Conservation (phyloP, 2,888 invertebrate species). For the Megastigmus dorsalis region DNA sequence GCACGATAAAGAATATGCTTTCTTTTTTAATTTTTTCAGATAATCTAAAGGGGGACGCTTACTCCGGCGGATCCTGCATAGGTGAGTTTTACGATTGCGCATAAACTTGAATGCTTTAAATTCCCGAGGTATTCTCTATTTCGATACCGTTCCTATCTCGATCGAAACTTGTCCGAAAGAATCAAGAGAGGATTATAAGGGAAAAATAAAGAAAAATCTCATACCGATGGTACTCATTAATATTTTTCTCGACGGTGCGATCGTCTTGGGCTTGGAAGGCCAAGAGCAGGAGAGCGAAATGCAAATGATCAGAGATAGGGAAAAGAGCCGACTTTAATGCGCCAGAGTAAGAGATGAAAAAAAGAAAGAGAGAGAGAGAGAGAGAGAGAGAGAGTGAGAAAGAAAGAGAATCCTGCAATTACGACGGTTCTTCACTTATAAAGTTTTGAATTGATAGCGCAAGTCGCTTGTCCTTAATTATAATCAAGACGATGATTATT, state of each 20-base stretch:
- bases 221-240: conserved; percentile 25
- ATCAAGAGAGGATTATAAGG: conserved; percentile 11
- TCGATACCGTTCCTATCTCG: conserved; percentile 36
- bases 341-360: neutral
- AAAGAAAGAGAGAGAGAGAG: no score
- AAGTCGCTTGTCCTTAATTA: conserved; percentile 57
- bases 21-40: conserved; percentile 60
- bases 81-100: conserved; percentile 62
- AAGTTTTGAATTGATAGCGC: conserved; percentile 59
- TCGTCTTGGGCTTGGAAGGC: conserved; percentile 14
- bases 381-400: no score
- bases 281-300: conserved; percentile 20
- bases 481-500: conserved; percentile 52
- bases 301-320: conserved; percentile 18
- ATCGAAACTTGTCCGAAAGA: conserved; percentile 18
- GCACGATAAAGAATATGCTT: conserved; percentile 10
- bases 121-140: conserved; percentile 42
- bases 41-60: conserved; percentile 63
- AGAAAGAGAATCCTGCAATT: conserved; percentile 28
- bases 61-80: conserved; percentile 58
- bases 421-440: conserved; percentile 44
- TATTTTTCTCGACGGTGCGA: conserved; percentile 32
- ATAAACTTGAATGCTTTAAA: conserved; percentile 48
- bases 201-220: conserved; percentile 39
- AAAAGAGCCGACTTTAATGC: neutral